A percentile compares a stretch with the other conserved stretches of the same genome.
phyloP scores from a whole-genome alignment of 2,113 vertebrate genomes.

The Psophia crepitans region DNA sequence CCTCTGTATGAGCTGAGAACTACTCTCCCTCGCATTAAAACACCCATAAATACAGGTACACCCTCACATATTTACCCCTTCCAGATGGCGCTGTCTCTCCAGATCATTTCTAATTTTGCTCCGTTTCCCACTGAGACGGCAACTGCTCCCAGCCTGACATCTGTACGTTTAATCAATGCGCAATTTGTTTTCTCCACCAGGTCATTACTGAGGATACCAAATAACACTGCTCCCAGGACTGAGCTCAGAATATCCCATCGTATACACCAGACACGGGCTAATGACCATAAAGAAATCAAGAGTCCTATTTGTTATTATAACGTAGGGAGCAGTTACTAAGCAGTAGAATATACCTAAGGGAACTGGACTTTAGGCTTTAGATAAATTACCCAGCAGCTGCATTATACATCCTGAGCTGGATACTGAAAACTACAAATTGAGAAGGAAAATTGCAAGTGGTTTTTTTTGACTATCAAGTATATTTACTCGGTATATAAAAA shows the following conservation, averaged over 20 bases:
- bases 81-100: background rate
- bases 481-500: background rate
- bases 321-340: background rate
- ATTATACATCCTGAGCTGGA: background rate
- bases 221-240: background rate
- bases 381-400: background rate
- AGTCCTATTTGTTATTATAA: background rate
- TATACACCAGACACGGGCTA: background rate
- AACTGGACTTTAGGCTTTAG: background rate
- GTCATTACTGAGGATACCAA: background rate
- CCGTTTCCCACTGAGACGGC: background rate
- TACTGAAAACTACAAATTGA: background rate
- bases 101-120: background rate
- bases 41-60: fast-evolving
- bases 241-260: background rate
- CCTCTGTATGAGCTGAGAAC: fast-evolving
- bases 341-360: background rate
- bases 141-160: background rate
- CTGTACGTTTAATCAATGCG: background rate
- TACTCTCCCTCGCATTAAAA: background rate
- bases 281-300: background rate
- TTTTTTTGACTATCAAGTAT: background rate
- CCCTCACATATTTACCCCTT: fast-evolving
- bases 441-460: background rate
- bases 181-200: background rate